Conservation (phyloP, 2,797 vertebrate species). For the Threskiornis aethiopicus region DNA sequence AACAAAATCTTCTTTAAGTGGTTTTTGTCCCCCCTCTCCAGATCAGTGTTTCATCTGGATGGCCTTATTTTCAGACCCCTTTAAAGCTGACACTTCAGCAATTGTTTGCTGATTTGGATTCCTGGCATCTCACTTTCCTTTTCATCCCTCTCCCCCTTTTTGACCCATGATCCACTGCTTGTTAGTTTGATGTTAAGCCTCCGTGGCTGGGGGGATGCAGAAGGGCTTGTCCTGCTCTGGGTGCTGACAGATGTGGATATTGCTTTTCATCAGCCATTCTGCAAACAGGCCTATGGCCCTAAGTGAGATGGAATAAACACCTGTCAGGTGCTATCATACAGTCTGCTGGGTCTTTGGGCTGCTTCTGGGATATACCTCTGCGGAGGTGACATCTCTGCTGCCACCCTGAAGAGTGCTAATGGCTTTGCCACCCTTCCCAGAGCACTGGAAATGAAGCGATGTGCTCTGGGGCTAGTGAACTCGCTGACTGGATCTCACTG, state of each 20-base stretch:
- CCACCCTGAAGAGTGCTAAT: background rate
- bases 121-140: background rate
- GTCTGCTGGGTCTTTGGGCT: background rate
- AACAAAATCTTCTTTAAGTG: background rate
- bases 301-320: background rate
- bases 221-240: background rate
- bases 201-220: background rate
- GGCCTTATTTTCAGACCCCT: background rate
- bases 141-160: background rate
- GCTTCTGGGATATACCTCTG: background rate
- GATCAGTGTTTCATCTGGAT: background rate
- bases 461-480: background rate
- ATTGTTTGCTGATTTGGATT: background rate
- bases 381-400: background rate
- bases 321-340: background rate
- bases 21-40: fast-evolving
- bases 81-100: background rate
- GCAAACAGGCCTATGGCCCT: background rate
- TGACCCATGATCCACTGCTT: background rate
- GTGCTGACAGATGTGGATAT: slow-evolving; percentile 5
- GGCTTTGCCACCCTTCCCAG: background rate
- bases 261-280: slow-evolving; percentile 18
- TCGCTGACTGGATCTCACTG: background rate
- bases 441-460: background rate
- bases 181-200: background rate